Evolutionary conservation across 2,113 vertebrate species (phyloP).

Genomic region (rabbit (Oryctolagus cuniculus)): mOryCun1.1 NC_091436.1:118290001-118290500

Average conservation of each 20-base stretch:
- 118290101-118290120: not conserved
- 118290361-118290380: not conserved
- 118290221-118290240: not conserved
- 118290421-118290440: not conserved
- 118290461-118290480: not conserved
- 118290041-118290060: not conserved
- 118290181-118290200: not conserved
- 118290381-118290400: not conserved
- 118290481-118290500: not conserved
- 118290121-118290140: not conserved
- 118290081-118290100: not conserved
- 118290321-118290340: not conserved
- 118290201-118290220: not conserved
- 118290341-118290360: not conserved
- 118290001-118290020: not conserved
- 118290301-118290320: not conserved
- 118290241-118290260: not conserved
- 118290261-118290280: not conserved
- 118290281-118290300: not conserved
- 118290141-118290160: slow-evolving; percentile 16
- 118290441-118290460: not conserved
- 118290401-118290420: not conserved
- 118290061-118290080: not conserved
- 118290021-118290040: slow-evolving; percentile 24
- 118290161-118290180: not conserved